These are phyloP conservation scores for Dynastes tityus DNA, from an alignment of 2,888 invertebrate species.

Conservation along the genomic window DNA sequence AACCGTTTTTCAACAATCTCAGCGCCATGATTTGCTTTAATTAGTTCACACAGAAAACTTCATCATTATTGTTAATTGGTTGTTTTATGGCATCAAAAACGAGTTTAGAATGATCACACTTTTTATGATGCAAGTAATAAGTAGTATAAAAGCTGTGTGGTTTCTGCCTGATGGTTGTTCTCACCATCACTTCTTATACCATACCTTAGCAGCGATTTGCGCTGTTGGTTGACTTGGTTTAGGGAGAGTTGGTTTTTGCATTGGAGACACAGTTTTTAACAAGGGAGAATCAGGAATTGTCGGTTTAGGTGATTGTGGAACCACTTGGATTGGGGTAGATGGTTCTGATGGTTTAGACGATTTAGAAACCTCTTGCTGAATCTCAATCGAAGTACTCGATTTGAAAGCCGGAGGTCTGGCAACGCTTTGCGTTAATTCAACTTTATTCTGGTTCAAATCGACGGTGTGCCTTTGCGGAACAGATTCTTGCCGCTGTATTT, in stretches of 20 bases:
- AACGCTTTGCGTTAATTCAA: not conserved
- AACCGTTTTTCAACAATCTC: slow-evolving; percentile 46
- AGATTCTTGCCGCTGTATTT: not conserved
- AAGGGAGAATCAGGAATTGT: not conserved
- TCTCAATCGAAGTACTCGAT: not conserved
- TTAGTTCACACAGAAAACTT: slow-evolving; percentile 35
- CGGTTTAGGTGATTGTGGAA: slow-evolving; percentile 20
- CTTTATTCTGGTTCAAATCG: slow-evolving; percentile 10
- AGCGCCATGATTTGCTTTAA: slow-evolving; percentile 28
- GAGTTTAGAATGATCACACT: not conserved
- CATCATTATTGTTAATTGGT: not conserved
- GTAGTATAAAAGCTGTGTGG: not conserved
- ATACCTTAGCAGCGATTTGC: slow-evolving; percentile 42
- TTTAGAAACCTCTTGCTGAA: not conserved
- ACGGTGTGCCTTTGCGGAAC: slow-evolving; percentile 5
- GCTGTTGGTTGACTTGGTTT: slow-evolving; percentile 33
- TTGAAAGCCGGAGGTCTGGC: not conserved
- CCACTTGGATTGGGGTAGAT: not conserved
- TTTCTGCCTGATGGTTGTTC: not conserved
- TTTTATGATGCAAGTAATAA: not conserved
- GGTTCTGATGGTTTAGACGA: not conserved
- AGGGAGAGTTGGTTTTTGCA: slow-evolving; percentile 29
- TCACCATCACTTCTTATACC: slow-evolving; percentile 24
- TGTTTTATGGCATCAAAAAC: not conserved
- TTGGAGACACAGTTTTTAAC: slow-evolving; percentile 10